Evolutionary conservation across 53 echinoderm and acorn worm genomes (phyloP).

Genomic region (Antedon mediterranea): DNA sequence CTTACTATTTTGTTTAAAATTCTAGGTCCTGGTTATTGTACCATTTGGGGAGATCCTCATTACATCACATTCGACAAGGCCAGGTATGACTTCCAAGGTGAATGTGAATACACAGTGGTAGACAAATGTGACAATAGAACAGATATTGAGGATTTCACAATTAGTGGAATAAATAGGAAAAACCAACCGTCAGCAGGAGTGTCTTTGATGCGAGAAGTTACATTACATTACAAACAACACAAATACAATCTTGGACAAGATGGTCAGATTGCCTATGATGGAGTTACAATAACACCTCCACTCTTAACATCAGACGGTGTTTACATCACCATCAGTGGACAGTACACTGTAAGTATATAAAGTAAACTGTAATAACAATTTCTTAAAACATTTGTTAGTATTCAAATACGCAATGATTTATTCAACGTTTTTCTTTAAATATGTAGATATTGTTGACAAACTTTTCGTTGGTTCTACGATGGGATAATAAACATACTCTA

Average conservation of each 20-base stretch:
- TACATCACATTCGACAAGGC: conserved; percentile 41
- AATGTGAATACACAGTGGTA: conserved; percentile 43
- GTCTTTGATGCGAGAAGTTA: conserved; percentile 11
- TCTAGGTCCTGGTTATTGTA: conserved; percentile 30
- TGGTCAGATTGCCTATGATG: conserved; percentile 11
- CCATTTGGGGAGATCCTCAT: conserved; percentile 51
- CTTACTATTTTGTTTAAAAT: too few relatives aligned
- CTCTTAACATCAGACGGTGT: conserved; percentile 16
- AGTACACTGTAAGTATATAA: too few relatives aligned
- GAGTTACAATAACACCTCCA: conserved; percentile 12
- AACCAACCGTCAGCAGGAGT: conserved; percentile 6
- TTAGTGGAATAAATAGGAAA: conserved; percentile 28
- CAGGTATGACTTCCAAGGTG: conserved; percentile 51
- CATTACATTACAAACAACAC: background rate
- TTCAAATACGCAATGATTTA: too few relatives aligned
- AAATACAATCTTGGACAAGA: conserved; percentile 3
- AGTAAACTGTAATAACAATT: too few relatives aligned
- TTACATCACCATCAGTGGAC: conserved; percentile 6
- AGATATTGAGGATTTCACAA: conserved; percentile 5
- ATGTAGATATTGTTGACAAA: background rate
- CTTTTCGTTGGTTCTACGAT: background rate
- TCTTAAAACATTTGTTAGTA: too few relatives aligned
- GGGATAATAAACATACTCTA: background rate
- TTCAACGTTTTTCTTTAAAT: too few relatives aligned
- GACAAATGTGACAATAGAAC: conserved; percentile 13